Percentiles rank a stretch among this genome's conserved stretches.
phyloP scores from a whole-genome alignment of 2,888 invertebrate genomes.

The Diarsia dahlii region DNA sequence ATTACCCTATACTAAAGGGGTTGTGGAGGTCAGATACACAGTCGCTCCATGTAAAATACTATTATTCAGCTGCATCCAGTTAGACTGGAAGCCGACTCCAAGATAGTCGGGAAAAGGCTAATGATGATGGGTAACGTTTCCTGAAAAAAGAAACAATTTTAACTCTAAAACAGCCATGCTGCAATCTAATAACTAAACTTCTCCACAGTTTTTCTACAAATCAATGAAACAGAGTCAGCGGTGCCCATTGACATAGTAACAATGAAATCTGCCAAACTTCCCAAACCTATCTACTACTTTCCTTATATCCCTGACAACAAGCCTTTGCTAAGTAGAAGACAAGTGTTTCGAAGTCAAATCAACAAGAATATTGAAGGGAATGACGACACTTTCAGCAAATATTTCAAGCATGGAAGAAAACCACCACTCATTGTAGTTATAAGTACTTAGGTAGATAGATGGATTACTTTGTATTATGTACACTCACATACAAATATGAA shows the following conservation, averaged over 20 bases:
- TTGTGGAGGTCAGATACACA: too few relatives aligned
- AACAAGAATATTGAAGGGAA: background rate
- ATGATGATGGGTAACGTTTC: too few relatives aligned
- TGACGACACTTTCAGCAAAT: background rate
- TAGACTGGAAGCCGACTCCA: too few relatives aligned
- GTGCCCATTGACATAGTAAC: constrained; percentile 39
- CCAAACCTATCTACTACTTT: rapidly evolving
- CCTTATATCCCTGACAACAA: constrained; percentile 20
- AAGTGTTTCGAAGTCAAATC: background rate
- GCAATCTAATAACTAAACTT: background rate
- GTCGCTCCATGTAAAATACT: too few relatives aligned
- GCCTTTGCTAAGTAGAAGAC: constrained; percentile 11
- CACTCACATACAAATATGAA: background rate
- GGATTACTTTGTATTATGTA: background rate
- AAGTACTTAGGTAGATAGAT: background rate
- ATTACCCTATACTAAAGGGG: too few relatives aligned
- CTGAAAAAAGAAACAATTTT: too few relatives aligned
- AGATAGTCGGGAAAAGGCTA: too few relatives aligned
- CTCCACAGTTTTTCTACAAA: constrained; percentile 30
- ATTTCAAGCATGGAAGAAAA: background rate
- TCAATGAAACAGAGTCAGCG: constrained; percentile 8
- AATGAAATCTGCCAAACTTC: background rate
- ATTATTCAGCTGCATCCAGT: too few relatives aligned
- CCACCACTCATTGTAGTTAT: constrained; percentile 6
- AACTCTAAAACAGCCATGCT: background rate